These are phyloP conservation scores for Melanotaenia nigrans DNA, from an alignment of 2,797 vertebrate genomes.

Conservation along the genomic window DNA sequence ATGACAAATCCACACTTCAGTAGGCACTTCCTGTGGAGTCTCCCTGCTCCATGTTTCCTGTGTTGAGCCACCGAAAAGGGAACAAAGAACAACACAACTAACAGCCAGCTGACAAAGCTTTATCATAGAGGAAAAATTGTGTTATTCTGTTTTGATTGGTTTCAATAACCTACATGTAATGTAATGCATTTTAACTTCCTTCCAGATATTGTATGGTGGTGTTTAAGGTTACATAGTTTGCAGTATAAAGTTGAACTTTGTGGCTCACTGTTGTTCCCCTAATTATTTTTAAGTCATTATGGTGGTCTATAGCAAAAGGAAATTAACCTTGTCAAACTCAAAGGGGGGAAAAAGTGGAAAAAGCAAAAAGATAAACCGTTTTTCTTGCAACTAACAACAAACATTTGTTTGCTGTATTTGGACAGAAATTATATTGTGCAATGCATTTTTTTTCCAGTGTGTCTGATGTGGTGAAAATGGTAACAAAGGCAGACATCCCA, in stretches of 20 bases:
- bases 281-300: not conserved
- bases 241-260: not conserved
- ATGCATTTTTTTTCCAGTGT: conserved; percentile 78
- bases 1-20: conserved; percentile 58
- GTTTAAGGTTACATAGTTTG: not conserved
- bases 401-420: not conserved
- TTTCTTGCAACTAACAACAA: not conserved
- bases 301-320: not conserved
- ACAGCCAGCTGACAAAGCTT: conserved; percentile 1
- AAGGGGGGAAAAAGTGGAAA: not conserved
- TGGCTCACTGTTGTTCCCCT: not conserved
- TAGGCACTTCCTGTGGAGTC: conserved; percentile 65
- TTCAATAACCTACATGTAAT: not conserved
- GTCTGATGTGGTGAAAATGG: conserved; percentile 74
- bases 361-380: not conserved
- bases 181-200: not conserved
- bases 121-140: not conserved
- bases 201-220: not conserved
- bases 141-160: conserved; percentile 4
- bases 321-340: too few relatives aligned
- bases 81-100: conserved; percentile 3
- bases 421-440: not conserved
- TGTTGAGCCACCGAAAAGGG: conserved; percentile 31
- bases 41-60: conserved; percentile 53
- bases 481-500: conserved; percentile 65